Base-by-base conservation (phyloP, 2,888 invertebrate genomes). In the Anarsia innoxiella region DNA sequence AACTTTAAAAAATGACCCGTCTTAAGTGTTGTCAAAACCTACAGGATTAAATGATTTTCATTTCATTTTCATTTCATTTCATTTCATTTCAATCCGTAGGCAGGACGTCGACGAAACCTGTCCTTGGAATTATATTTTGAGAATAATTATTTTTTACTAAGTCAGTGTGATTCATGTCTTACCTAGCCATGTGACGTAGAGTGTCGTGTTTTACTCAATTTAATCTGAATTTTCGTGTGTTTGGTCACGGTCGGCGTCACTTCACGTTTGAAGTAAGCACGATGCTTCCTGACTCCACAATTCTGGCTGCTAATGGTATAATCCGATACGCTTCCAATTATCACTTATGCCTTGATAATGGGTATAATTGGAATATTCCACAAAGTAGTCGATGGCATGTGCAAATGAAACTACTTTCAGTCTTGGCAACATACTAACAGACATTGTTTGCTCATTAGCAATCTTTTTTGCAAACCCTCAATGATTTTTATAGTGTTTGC, bases 361-460 rank as follows among this genome's bases (percentile, higher is more conserved):
- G 53, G 36, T 41, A 53, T 70, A 67, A 70, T 77, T 60, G 62
- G 53, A 66, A 63, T 57, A 58, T 61, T 54, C 61, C 55, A 63
- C 57, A 35, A 63, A 40, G 31, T n/a, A n/a, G n/a, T n/a, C n/a
- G n/a, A n/a, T n/a, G n/a, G 42, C 23, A 45, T 46, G 37, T 51
- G 66, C 66, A 71, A 56, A 64, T 42, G 37, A 54, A 66, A 44
- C 37, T 41, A 49, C 53, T 52, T 50, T 41, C 55, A 46, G 42
- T 45, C 25, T 39, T 40, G 28, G 30, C 37, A 48, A 46, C 54
- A 46, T 40, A 44, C 42, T 49, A 56, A 45, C n/a, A n/a, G n/a
- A n/a, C n/a, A n/a, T n/a, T 66, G 45, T 67, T 68, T 64, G 49
- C 46, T 57, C 39, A 43, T 67, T 62, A 66, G 53, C 56, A 38